Base-by-base conservation (phyloP, 2,797 vertebrate genomes). In the Phoebastria nigripes region DNA sequence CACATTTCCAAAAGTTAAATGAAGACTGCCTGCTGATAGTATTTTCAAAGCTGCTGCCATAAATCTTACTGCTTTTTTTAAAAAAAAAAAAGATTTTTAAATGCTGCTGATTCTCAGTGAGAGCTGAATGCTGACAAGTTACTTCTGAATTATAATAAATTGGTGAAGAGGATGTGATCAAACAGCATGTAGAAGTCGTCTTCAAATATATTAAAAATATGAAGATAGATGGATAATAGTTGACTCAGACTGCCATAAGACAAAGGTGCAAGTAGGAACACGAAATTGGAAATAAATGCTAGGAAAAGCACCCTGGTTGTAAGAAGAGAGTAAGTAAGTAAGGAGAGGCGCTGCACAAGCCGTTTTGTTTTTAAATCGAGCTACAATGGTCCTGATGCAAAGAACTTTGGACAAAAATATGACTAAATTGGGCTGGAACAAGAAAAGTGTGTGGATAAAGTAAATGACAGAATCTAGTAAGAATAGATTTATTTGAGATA, bases 1-100 rank as follows among this genome's bases (percentile, higher is more conserved):
- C 1, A 0, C 5, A 2, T n/a, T 65, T 79, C 46, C 17, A 20
- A 7, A 73, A 63, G 12, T 55, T 58, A 42, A 46, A 7, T 9
- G 15, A 22, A 66, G 31, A 2, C 11, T 79, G 51, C 26, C 29
- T 72, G 35, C 52, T 29, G 67, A 8, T 15, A 16, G 3, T 56
- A 11, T 15, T 89, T 90, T 66, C 59, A 70, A 91, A 85, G 56
- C 28, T 55, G 29, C 28, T 89, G 21, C 54, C 12, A 7, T 58
- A 81, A 82, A 58, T 46, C 6, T 42, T 54, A 13, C 14, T 22
- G 22, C 20, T 69, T 59, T 19, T 58, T 33, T 69, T 59, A 16
- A 13, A 67, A 74, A 26, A 55, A 29, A 42, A 8, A 44, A 33
- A 24, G 2, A 3, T 14, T 28, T 54, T 28, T 15, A 47, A 58